Base-by-base conservation (phyloP, 2,113 vertebrate genomes). In the Eulemur macaco region DNA sequence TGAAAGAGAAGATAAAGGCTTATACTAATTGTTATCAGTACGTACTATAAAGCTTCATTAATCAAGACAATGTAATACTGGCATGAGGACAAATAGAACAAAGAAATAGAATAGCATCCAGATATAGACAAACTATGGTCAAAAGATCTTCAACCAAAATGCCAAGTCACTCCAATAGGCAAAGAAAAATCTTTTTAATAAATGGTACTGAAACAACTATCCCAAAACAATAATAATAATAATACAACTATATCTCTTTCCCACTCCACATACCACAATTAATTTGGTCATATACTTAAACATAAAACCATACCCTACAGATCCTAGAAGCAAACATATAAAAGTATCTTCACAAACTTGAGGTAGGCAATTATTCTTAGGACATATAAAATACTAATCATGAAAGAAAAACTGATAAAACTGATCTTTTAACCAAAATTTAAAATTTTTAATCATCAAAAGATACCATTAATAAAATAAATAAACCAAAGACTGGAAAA, bases 141-240 rank as follows among this genome's bases (percentile, higher is more conserved):
- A 69, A 58, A 1, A 85, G 31, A 90, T 66, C 58, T 90, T 90
- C 39, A 84, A 68, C 37, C 17, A 83, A 94, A 81, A 90, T 60
- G 39, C 25, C 81, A 85, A 85, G 80, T 85, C 39, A 85, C 50
- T 50, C 39, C 60, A 90, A 56, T 10, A 66, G 10, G 5, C 17
- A 83, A 83, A 34, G 15, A 50, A 95, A 84, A 69, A 68, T 69
- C 8, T 95, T 83, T 89, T 85, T 39, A 77, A 84, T 60, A 95
- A 84, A 58, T 69, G 39, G 64, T 85, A 89, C 39, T 25, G 18
- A 84, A 58, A 83, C 63, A 77, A 68, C 47, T 84, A 47, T 84
- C 56, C 66, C 58, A 78, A 93, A 85, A 77, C 42, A 85, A 89
- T 89, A 92, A 64, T 20, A 85, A 89, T 89, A 89, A 81, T 64